Evolutionary conservation across 2,888 invertebrate species (phyloP).

Genomic region (Apotomis betuletana): DNA sequence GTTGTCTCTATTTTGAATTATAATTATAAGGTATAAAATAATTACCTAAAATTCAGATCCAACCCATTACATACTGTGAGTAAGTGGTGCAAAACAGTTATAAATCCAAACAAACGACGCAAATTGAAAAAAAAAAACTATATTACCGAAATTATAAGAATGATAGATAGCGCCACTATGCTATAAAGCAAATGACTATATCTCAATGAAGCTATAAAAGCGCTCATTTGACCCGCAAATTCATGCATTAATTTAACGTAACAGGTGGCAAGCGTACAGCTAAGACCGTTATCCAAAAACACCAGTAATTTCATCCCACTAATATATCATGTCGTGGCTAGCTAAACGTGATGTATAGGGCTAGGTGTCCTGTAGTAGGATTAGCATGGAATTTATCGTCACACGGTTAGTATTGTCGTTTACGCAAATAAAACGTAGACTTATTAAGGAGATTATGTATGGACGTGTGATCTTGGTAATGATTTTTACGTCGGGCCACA

Average conservation of each 20-base stretch:
- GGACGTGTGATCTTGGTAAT: not conserved
- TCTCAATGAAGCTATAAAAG: not conserved
- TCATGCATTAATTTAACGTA: slow-evolving; percentile 30
- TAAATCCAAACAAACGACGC: no score
- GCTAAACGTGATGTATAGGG: slow-evolving; percentile 56
- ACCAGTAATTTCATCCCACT: slow-evolving; percentile 41
- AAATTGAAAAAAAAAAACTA: no score
- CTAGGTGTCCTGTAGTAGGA: slow-evolving; percentile 55
- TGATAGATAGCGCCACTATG: not conserved
- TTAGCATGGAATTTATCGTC: slow-evolving; percentile 60
- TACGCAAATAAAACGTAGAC: slow-evolving; percentile 10
- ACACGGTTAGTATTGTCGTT: slow-evolving; percentile 43
- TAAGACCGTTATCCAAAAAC: slow-evolving; percentile 42
- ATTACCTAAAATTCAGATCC: no score
- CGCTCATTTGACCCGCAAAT: slow-evolving; percentile 11
- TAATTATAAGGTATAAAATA: no score
- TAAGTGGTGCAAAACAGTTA: no score
- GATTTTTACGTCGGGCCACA: not conserved
- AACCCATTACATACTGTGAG: no score
- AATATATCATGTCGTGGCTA: slow-evolving; percentile 51
- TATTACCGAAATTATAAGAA: not conserved
- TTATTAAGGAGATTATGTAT: slow-evolving; percentile 1
- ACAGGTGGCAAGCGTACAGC: slow-evolving; percentile 27
- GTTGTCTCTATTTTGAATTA: no score
- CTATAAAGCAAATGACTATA: not conserved